phyloP scores from a whole-genome alignment of 2,797 vertebrate genomes.

The Chaunax sp. region DNA sequence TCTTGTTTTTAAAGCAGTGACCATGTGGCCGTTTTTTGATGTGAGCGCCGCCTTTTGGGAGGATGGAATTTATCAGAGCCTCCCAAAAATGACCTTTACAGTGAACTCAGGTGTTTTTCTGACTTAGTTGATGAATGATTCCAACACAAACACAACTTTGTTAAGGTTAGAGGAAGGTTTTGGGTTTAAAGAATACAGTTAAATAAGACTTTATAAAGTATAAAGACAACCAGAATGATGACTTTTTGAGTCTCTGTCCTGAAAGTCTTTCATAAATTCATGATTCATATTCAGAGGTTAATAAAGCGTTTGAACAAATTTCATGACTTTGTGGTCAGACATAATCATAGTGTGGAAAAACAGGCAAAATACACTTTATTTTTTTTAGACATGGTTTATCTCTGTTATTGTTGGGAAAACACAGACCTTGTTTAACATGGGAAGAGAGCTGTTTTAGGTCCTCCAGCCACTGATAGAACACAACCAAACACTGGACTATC shows the following conservation, averaged over 20 bases:
- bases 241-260: too few species aligned
- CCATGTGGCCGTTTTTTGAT: background rate
- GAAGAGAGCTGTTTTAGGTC: slow-evolving; percentile 39
- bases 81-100: background rate
- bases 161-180: background rate
- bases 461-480: slow-evolving; percentile 46
- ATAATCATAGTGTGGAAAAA: too few species aligned
- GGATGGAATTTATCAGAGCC: background rate
- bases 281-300: too few species aligned
- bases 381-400: too few species aligned
- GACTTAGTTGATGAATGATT: background rate
- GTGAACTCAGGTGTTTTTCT: background rate
- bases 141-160: background rate
- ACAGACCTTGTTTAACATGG: slow-evolving; percentile 54
- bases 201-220: too few species aligned
- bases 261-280: background rate
- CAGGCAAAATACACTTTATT: background rate
- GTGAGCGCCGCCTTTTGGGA: too few species aligned
- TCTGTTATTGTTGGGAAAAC: slow-evolving; percentile 43
- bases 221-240: too few species aligned
- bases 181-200: background rate
- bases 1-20: background rate
- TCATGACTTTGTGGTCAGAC: too few species aligned
- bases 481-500: slow-evolving; percentile 55
- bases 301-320: too few species aligned